These are phyloP conservation scores for Meriones psammophilus DNA, from an alignment of 2,797 vertebrate species.

Conservation along the genomic window DNA sequence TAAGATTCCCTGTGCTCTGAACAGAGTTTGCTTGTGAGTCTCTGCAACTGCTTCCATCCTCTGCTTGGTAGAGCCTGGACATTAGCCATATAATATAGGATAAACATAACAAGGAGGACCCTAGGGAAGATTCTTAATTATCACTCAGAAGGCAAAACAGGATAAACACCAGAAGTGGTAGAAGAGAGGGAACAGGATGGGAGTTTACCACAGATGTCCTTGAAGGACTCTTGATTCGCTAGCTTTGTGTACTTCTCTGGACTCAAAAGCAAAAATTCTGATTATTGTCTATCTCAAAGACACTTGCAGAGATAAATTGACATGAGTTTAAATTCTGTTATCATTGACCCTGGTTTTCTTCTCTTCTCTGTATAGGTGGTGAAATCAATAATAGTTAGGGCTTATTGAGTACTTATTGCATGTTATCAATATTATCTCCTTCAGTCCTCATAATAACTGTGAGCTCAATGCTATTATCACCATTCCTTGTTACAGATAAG, in stretches of 20 bases:
- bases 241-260: not conserved
- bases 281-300: constrained; percentile 14
- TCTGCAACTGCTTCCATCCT: too few species aligned
- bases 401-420: constrained; percentile 2
- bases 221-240: not conserved
- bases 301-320: constrained; percentile 47
- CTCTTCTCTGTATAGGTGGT: constrained; percentile 22
- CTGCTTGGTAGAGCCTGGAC: too few species aligned
- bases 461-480: constrained; percentile 2
- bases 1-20: too few species aligned
- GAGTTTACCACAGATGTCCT: too few species aligned
- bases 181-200: too few species aligned
- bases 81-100: too few species aligned
- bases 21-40: too few species aligned
- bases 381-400: constrained; percentile 46
- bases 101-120: too few species aligned
- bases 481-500: not conserved
- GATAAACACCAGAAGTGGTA: too few species aligned
- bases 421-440: constrained; percentile 19
- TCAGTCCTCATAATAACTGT: not conserved
- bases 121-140: too few species aligned
- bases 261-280: not conserved
- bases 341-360: not conserved
- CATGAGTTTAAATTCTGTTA: not conserved
- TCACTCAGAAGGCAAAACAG: too few species aligned